Percentiles rank a stretch among this genome's conserved stretches.
Evolutionary conservation across 2,113 vertebrate genomes (phyloP).

Genomic region (Brevimyrus niger): DNA sequence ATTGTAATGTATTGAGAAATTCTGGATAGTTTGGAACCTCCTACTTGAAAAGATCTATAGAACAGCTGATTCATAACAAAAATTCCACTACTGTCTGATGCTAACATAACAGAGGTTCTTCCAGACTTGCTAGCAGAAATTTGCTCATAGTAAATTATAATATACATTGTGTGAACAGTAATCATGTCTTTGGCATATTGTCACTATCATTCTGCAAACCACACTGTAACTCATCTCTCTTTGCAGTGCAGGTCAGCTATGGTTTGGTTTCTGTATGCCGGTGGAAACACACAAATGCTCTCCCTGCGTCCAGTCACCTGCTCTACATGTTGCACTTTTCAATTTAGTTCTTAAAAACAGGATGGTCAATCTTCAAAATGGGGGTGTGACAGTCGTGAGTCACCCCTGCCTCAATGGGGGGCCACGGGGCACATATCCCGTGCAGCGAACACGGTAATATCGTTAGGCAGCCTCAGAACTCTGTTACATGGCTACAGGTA

Average conservation of each 20-base stretch:
- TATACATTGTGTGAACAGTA: neutral
- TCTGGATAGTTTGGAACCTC: neutral
- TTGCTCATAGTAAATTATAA: neutral
- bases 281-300: neutral
- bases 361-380: neutral
- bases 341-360: neutral
- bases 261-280: neutral
- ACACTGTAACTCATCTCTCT: neutral
- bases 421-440: slow-evolving; percentile 58
- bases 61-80: neutral
- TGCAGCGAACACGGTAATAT: slow-evolving; percentile 57
- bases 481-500: slow-evolving; percentile 65
- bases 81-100: neutral
- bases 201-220: neutral
- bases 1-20: neutral
- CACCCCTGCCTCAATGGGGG: slow-evolving; percentile 31
- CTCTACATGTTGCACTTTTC: neutral
- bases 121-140: neutral
- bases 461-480: slow-evolving; percentile 60
- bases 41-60: neutral
- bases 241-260: neutral
- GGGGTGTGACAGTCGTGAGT: neutral
- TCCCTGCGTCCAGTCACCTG: neutral
- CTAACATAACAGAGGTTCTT: neutral
- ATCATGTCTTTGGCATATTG: neutral